These are phyloP conservation scores for Numenius arquata DNA, from an alignment of 2,113 vertebrate genomes.

Conservation along the genomic window DNA sequence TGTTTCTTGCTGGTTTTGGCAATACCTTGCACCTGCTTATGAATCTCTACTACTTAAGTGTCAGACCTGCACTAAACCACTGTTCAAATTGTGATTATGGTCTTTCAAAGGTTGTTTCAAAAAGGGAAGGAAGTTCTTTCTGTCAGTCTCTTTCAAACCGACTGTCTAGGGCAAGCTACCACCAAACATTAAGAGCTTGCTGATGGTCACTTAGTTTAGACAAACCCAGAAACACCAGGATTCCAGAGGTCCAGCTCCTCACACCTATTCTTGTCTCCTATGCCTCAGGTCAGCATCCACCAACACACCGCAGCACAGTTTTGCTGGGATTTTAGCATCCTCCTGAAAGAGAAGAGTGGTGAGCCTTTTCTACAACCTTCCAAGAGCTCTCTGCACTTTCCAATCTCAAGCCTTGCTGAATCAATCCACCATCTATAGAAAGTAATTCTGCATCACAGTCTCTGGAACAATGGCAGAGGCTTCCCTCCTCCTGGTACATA, in stretches of 20 bases:
- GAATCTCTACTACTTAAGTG: background rate
- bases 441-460: background rate
- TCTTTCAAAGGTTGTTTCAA: background rate
- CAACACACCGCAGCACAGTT: background rate
- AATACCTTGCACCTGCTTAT: background rate
- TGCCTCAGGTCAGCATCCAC: background rate
- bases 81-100: background rate
- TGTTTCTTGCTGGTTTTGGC: background rate
- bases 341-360: background rate
- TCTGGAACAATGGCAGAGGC: background rate
- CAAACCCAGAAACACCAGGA: background rate
- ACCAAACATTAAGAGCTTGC: background rate
- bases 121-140: background rate
- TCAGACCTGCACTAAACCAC: background rate
- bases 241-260: background rate
- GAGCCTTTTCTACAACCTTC: background rate
- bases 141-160: background rate
- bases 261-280: background rate
- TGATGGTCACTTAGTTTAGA: background rate
- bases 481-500: background rate
- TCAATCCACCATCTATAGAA: background rate
- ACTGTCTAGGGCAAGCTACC: background rate
- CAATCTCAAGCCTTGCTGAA: background rate
- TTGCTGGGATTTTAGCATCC: background rate
- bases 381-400: background rate